Evolutionary conservation across 2,113 vertebrate genomes (phyloP).

Genomic region (Copsychus sechellarum): DNA sequence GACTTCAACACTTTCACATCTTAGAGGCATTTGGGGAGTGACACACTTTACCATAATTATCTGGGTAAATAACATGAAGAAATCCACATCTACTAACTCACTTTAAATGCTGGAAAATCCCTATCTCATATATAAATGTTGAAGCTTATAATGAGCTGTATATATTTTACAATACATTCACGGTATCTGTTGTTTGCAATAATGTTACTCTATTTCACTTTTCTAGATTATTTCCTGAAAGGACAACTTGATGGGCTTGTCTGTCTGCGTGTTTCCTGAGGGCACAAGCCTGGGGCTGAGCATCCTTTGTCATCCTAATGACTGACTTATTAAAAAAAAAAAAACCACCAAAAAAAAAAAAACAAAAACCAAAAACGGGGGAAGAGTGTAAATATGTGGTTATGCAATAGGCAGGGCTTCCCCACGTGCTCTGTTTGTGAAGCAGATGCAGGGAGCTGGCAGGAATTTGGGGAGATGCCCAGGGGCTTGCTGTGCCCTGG

Average conservation of each 20-base stretch:
- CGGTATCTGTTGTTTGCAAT: background rate
- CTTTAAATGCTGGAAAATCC: background rate
- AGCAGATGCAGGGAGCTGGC: background rate
- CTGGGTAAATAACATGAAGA: background rate
- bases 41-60: fast-evolving
- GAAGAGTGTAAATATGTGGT: background rate
- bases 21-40: background rate
- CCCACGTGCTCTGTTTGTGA: background rate
- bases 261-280: background rate
- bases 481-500: background rate
- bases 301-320: background rate
- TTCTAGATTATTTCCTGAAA: background rate
- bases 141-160: background rate
- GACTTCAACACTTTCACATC: fast-evolving
- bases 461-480: background rate
- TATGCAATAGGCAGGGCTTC: background rate
- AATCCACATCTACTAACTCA: background rate
- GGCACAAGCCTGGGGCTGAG: background rate
- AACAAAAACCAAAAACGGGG: background rate
- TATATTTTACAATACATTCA: background rate
- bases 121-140: fast-evolving
- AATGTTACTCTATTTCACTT: background rate
- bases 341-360: background rate
- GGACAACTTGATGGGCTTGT: background rate
- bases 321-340: background rate